These are phyloP conservation scores for Catharus ustulatus DNA, from an alignment of 2,797 vertebrate genomes.

Conservation along the genomic window DNA sequence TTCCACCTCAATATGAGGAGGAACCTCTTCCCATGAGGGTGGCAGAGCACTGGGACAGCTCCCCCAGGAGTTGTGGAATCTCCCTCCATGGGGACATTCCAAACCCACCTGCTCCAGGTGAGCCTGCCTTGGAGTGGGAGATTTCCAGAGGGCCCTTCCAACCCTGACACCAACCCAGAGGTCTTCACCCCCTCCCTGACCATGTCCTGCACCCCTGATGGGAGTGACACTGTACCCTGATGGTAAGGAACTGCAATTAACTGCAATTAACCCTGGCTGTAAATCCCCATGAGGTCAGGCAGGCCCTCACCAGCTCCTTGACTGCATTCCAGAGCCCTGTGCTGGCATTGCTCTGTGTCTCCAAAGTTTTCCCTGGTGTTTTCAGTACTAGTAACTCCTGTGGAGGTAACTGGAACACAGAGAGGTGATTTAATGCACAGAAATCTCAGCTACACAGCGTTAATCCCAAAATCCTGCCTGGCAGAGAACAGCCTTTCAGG, in stretches of 20 bases:
- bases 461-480: not conserved
- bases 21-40: not conserved
- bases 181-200: not conserved
- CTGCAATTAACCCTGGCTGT: not conserved
- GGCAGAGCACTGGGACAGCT: not conserved
- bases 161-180: not conserved
- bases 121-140: not conserved
- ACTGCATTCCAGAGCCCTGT: not conserved
- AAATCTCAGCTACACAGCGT: fast-evolving
- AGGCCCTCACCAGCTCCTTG: not conserved
- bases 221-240: not conserved
- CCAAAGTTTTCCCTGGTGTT: not conserved
- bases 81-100: not conserved
- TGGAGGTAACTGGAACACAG: not conserved
- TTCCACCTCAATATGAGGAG: not conserved
- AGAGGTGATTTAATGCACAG: not conserved
- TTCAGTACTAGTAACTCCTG: not conserved
- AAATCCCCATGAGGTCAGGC: not conserved
- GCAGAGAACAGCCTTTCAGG: not conserved
- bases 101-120: not conserved
- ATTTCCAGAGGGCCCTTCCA: not conserved
- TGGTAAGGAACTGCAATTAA: not conserved
- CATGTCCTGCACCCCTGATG: not conserved
- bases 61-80: not conserved
- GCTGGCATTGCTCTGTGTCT: not conserved